These are phyloP conservation scores for Potamilus streckersoni DNA, from an alignment of 1,140 invertebrate species.

Conservation along the genomic window DNA sequence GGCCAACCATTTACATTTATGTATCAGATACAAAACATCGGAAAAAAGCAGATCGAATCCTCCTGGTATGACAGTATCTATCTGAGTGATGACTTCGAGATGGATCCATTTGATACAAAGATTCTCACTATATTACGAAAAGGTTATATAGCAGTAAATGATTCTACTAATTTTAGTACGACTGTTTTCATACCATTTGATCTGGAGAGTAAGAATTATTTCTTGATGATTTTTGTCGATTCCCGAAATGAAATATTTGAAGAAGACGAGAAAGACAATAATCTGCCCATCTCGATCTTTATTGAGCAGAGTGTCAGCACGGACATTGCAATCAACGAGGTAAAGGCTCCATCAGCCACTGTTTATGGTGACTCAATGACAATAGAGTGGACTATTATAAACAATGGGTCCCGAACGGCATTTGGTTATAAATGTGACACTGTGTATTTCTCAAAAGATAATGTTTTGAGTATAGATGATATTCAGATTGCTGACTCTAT, in stretches of 20 bases:
- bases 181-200: conserved; percentile 9
- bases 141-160: not conserved
- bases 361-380: conserved; percentile 1
- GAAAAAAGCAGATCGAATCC: not conserved
- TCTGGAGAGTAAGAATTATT: conserved; percentile 6
- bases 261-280: conserved; percentile 15
- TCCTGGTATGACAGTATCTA: conserved; percentile 11
- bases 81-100: conserved; percentile 7
- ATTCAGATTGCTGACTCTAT: not conserved
- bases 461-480: conserved; percentile 8
- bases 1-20: conserved; percentile 4
- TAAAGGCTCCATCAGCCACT: not conserved
- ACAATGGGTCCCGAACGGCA: conserved; percentile 2
- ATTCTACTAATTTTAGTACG: not conserved
- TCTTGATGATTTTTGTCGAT: conserved; percentile 5
- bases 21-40: conserved; percentile 1
- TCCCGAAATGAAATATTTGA: conserved; percentile 17
- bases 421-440: conserved; percentile 17
- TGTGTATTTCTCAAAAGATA: conserved; percentile 12
- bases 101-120: conserved; percentile 9
- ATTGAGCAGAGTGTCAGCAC: not conserved
- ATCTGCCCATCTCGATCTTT: not conserved
- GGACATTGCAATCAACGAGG: not conserved
- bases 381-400: conserved; percentile 2
- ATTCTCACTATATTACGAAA: not conserved